Conservation (phyloP, 2,797 vertebrate genomes). For the Pangasius macronema region DNA sequence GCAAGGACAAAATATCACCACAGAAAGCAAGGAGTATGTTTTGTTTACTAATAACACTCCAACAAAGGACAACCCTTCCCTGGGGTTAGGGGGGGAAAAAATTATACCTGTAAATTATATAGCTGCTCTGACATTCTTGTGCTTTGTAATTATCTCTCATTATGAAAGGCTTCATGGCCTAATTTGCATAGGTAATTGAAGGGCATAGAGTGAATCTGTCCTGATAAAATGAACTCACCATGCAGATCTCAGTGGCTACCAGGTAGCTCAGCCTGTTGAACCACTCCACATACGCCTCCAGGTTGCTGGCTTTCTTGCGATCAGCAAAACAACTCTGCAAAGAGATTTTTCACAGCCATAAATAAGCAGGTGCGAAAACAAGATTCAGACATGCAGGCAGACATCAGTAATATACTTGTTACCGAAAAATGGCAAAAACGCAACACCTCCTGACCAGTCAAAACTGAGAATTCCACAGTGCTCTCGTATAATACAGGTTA, state of each 20-base stretch:
- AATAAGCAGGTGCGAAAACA: neutral
- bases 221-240: slow-evolving; percentile 74
- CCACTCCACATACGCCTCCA: slow-evolving; percentile 95
- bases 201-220: slow-evolving; percentile 7
- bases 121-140: slow-evolving; percentile 15
- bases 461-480: neutral
- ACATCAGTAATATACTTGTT: neutral
- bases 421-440: neutral
- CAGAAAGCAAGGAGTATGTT: neutral
- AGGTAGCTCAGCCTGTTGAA: slow-evolving; percentile 95
- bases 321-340: slow-evolving; percentile 82
- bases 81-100: neutral
- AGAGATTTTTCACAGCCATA: slow-evolving; percentile 25
- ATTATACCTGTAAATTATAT: neutral
- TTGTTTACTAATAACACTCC: slow-evolving; percentile 15
- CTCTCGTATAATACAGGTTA: neutral
- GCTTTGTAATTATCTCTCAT: slow-evolving; percentile 38
- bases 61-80: slow-evolving; percentile 17
- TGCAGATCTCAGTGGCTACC: slow-evolving; percentile 94
- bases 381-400: neutral
- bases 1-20: neutral
- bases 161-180: slow-evolving; percentile 7
- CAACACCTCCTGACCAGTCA: neutral
- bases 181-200: slow-evolving; percentile 30
- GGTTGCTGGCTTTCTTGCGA: slow-evolving; percentile 85